Base-by-base conservation (phyloP, 2,888 invertebrate species). In the Metalampra italica region DNA sequence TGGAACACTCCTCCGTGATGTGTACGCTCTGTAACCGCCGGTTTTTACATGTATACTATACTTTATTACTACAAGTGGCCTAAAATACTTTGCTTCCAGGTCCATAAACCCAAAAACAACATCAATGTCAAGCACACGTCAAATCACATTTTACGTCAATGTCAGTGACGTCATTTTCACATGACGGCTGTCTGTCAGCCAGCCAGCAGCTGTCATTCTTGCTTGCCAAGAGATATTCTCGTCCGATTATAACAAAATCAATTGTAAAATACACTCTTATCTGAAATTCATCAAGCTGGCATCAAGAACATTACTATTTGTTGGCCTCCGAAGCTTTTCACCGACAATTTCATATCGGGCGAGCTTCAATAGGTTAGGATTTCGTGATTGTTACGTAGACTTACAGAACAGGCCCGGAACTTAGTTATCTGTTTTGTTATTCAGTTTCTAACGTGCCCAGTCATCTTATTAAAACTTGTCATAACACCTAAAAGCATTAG, bases 261-360 rank as follows among this genome's bases (percentile, higher is more conserved):
- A 34, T 34, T 11, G 2, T 14, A 39, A 39, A 39, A 39, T 9
- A 39, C 13, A 39, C 14, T 9, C 14, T 14, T 14, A 14, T 14
- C 14, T 39, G 14, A 49, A 66, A 59, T 45, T 57, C 15, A 57
- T 61, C 87, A 88, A 87, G 75, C 87, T 88, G 87, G 87, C 87
- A 82, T 80, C 83, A 44, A 78, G 78, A 74, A 76, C 78, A 61
- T 43, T 84, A 40, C 49, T 85, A 45, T 60, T 82, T 51, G 70
- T 85, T 64, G 78, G 85, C 48, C 66, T 77, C 69, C 81, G 80
- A 66, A 78, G 69, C 55, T 79, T 78, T 56, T 77, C 80, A 32
- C 82, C 84, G 4, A 65, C 71, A 7, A 29, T 75, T 42, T 54
- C 68, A 2, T 76, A 68, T 52, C 71, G 82, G 56, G 56, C 68